Evolutionary conservation across 2,113 vertebrate genomes (phyloP), one percentile per base, ranked within the genome.

Genomic region (Solenodon paradoxus): DNA sequence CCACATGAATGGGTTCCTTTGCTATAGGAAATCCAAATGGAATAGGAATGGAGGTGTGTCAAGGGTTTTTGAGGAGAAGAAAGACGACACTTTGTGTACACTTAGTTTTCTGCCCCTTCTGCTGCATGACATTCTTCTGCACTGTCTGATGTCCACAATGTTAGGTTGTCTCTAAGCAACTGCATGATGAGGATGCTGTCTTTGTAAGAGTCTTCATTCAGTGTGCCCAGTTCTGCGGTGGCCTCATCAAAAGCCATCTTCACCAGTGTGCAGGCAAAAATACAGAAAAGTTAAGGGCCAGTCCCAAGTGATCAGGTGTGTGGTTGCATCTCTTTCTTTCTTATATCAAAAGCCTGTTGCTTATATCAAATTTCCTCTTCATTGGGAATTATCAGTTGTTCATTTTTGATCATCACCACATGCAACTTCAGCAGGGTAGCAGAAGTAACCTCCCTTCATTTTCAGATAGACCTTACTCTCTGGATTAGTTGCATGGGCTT

Each of bases 141-240:
- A 35, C 98, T 99, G 98, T 99, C 99, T 72, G 99, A 99, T 98
- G 99, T 99, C 99, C 99, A 99, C 99, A 99, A 99, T 99, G 99
- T 99, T 97, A 99, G 98, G 98, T 99, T 99, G 99, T 99, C 99
- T 99, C 99, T 99, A 98, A 99, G 99, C 98, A 99, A 99, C 99
- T 99, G 99, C 99, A 99, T 99, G 99, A 99, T 99, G 95, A 99
- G 99, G 97, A 99, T 99, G 98, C 99, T 99, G 99, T 99, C 99
- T 99, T 99, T 99, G 99, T 99, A 99, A 30, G 99, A 99, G 88
- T 99, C 99, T 98, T 99, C 99, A 0, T 99, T 99, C 98, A 99
- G 98, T 96, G 99, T 99, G 97, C 99, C 99, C 3, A 99, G 99
- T 97, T 99, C 99, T 95, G 99, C 98, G 74, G 99, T 99, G 96